These are phyloP conservation scores for Xyrichtys novacula DNA, from an alignment of 2,797 vertebrate species.

Conservation along the genomic window DNA sequence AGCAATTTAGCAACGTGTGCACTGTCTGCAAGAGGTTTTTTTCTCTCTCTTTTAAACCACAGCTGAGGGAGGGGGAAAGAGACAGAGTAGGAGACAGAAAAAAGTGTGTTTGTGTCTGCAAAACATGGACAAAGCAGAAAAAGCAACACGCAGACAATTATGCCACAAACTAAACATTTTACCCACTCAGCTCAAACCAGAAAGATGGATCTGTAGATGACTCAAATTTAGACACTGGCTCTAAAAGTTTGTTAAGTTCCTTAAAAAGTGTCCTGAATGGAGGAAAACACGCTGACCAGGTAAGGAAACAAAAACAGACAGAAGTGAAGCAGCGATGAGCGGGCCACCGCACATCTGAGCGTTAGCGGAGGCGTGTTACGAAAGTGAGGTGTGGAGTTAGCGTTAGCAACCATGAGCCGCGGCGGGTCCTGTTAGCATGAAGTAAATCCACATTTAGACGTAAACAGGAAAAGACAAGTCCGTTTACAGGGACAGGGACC, in stretches of 20 bases:
- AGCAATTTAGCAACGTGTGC: slow-evolving; percentile 50
- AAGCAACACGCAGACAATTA: neutral
- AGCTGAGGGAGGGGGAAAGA: slow-evolving; percentile 15
- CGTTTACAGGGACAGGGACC: too few species aligned
- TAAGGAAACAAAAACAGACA: too few species aligned
- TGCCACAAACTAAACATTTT: neutral
- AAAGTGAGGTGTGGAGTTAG: too few species aligned
- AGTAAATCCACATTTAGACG: too few species aligned
- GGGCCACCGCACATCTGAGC: too few species aligned
- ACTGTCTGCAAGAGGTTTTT: slow-evolving; percentile 17
- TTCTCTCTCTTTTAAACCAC: neutral
- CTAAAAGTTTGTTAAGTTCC: slow-evolving; percentile 33
- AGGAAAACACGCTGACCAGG: too few species aligned
- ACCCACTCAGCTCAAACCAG: neutral
- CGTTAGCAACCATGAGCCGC: too few species aligned
- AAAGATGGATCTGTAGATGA: neutral
- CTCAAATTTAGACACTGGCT: neutral
- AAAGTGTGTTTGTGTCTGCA: slow-evolving; percentile 7
- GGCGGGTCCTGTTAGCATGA: too few species aligned
- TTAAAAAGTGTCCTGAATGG: too few species aligned
- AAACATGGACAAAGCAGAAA: slow-evolving; percentile 18
- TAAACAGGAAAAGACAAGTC: too few species aligned
- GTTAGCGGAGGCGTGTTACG: too few species aligned
- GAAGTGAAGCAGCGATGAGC: too few species aligned
- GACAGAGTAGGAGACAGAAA: slow-evolving; percentile 22